Evolutionary conservation across 2,888 invertebrate genomes (phyloP), one percentile per base, ranked within the genome.

Genomic region (Neria commutata): DNA sequence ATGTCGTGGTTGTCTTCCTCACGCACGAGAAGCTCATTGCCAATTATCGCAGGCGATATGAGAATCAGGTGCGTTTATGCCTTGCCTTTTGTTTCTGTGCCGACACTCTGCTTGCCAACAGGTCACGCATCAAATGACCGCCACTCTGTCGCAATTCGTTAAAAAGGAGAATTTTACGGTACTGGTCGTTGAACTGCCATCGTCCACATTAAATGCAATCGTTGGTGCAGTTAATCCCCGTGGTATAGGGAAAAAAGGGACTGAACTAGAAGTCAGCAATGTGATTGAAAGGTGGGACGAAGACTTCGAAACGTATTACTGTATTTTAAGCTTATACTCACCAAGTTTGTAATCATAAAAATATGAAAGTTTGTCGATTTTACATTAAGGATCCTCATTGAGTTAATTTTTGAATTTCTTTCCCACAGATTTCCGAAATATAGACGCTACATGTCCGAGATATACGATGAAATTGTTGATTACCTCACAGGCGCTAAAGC

Each of bases 391-490:
- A n/a, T n/a, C n/a, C n/a, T n/a, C n/a, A n/a, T n/a, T n/a, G n/a
- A n/a, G n/a, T n/a, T n/a, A n/a, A n/a, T n/a, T n/a, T n/a, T n/a
- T 11, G 1, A 24, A 14, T 51, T 56, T 1, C 3, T 11, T 50
- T 52, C 1, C 37, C 85, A 47, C 74, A 91, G 91, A 78, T 88
- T 88, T 79, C 85, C 86, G 50, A 85, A 87, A 67, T 84, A 88
- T 72, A 89, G 88, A 75, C 89, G 90, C 70, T 88, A 88, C 74
- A 82, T 92, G 60, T 83, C 83, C 54, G 84, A 87, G 69, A 84
- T 91, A 59, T 86, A 86, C 70, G 89, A 91, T 69, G 86, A 88
- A 75, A 85, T 91, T 65, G 84, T 85, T 69, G 86, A 88, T 63
- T 78, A 85, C 26, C 83, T 84, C 63, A 83, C 79, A 71, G 87